Evolutionary conservation across 2,113 vertebrate genomes (phyloP), one percentile per base, ranked within the genome.

Genomic region (Carettochelys insculpta): DNA sequence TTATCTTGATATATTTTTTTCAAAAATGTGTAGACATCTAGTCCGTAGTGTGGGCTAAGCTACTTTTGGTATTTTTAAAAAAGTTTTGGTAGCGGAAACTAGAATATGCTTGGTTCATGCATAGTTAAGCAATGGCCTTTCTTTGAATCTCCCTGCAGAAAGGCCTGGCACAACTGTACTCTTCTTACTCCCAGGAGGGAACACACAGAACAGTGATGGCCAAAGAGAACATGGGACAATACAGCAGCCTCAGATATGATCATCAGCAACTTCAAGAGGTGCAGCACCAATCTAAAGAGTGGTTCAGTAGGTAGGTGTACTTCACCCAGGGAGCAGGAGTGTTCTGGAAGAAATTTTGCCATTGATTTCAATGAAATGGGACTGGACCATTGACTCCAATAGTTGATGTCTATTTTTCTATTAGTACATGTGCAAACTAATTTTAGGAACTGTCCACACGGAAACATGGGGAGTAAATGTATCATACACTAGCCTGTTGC

Each of bases 301-400:
- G 71, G 50, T 10, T 73, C 25, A 76, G 1, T 4, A 68, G 77
- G 22, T 77, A 34, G 48, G 80, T 54, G 22, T 43, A 38, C 17
- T 71, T 71, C 29, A 5, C n/a, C 34, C 34, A 45, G 11, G 22
- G 38, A 0, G 24, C 11, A 16, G 8, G 7, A 50, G 3, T 77
- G 25, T 53, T 56, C 34, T 27, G 41, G 38, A 16, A 24, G 53
- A 90, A 80, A 85, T 38, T 38, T 8, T 91, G 41, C 54, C 5
- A 11, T 50, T 43, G 29, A n/a, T 2, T 5, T 82, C n/a, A 9
- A 43, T 22, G 41, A 73, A 65, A 87, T 12, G 31, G 61, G 9
- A 51, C 61, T 50, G 71, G 5, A 5, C 3, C 48, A 81, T 58
- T 34, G 58, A 8, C 24, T 81, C 31, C 7, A 53, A 22, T 52